Evolutionary conservation across 1,140 invertebrate genomes (phyloP), one percentile per base, ranked within the genome.

Genomic region (Zaprionus tsacasi): DNA sequence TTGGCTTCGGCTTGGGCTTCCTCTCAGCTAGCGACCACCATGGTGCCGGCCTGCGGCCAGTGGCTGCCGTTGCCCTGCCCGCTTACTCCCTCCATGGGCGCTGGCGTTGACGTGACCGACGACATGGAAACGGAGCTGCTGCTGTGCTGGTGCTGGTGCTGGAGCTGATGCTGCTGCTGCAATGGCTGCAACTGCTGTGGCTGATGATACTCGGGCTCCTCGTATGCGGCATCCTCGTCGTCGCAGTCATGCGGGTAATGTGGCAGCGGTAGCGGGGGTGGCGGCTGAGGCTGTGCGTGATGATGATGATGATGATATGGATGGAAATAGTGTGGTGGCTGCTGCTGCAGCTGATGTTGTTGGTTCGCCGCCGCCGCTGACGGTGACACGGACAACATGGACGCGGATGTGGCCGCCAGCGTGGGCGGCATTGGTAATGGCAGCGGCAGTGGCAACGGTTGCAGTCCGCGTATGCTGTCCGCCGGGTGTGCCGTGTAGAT

Each of bases 11-110:
- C 15, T 21, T 83, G 85, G 92, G 74, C 80, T 67, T 60, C 17
- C 15, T 87, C 88, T 92, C 91, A 92, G 91, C 91, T 92, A 76
- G 91, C 86, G 76, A 91, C 91, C 70, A 92, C 82, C 79, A 90
- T 90, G 70, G 77, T 76, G 33, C 82, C 78, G 64, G 91, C 69
- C 55, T 79, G 91, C 30, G 88, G 78, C 91, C 91, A 92, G 43
- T 88, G 81, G 69, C 50, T 71, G 58, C 38, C 65, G 52, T 7
- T 65, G 0, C 33, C 33, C 33, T 10, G 6, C 60, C 43, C 67
- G 15, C 15, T 38, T 50, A 56, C 27, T 13, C 36, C 33, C 8
- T 58, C 76, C n/a, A 45, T 76, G 7, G 75, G 65, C 45, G 83
- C 56, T n/a, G 86, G 76, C 52, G 87, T 69, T 25, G 86, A 82